Base-by-base conservation (phyloP, 2,888 invertebrate genomes). In the Philonicus albiceps region DNA sequence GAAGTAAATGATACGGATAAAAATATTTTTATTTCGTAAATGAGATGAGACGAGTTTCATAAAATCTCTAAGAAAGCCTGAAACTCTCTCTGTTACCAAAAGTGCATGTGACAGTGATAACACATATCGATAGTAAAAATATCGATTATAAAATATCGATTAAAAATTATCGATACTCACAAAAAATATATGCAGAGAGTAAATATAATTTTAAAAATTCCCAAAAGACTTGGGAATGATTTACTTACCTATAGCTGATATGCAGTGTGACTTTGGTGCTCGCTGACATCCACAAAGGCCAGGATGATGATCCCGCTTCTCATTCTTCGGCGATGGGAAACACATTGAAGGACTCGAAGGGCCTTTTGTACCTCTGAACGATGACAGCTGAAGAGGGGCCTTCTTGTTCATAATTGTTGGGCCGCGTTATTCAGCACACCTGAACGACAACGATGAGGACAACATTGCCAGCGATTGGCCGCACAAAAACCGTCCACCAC, bases 181-280 rank as follows among this genome's bases (percentile, higher is more conserved):
- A 34, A 34, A 1, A 7, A 7, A 34, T 34, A 34, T 34, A 7
- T n/a, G 1, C 7, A 7, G 1, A 6, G 34, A 5, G 7, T 34
- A 37, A 37, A 37, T 11, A 37, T 8, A 37, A 11, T 37, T 0
- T 7, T 11, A 1, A 11, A 37, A n/a, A n/a, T n/a, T n/a, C n/a
- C n/a, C n/a, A n/a, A n/a, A n/a, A n/a, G n/a, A n/a, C n/a, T n/a
- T n/a, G n/a, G 37, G 37, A 1, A 37, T 37, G 37, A 37, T 37
- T 6, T 2, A 89, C 91, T 90, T 88, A 92, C 92, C 92, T 90
- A 92, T 91, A 88, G 92, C 92, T 88, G 92, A 92, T 90, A 92
- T 91, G 90, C 92, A 92, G 89, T 92, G 92, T 88, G 92, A 92
- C 89, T 92, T 92, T 87, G 92, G 92, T 37, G 92, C 92, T 87